Evolutionary conservation across 2,888 invertebrate species (phyloP), one percentile per base, ranked within the genome.

Genomic region (Limenitis camilla): DNA sequence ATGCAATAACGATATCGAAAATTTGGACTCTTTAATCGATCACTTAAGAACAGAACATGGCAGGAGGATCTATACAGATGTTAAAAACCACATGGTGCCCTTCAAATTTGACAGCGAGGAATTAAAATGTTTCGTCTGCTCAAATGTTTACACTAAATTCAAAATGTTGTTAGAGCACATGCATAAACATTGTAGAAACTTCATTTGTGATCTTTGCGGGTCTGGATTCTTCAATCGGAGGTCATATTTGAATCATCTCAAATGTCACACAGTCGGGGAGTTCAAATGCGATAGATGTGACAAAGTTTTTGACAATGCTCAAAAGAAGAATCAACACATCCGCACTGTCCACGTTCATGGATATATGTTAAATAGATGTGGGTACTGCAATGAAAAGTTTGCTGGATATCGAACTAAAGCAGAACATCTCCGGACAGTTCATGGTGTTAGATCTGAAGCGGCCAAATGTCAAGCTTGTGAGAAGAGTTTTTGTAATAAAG

Each of bases 41-140:
- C 83, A 83, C 62, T 62, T 82, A 11, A 73, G 71, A 43, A 55
- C 44, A 0, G 65, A 64, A 0, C 81, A 82, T 31, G 65, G 71
- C 0, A 72, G 70, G 33, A 55, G 67, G 28, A 72, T 80, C 49
- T 73, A 78, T 58, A 67, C 69, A 32, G 74, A 78, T 45, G 69
- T 83, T 4, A 80, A 79, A 45, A 81, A 75, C 53, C 78, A 80
- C 43, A 74, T 83, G 6, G 66, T 81, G 33, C 66, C 68, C 0
- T 70, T 70, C 48, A 66, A 64, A 40, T 70, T 72, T 40, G 56
- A 63, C 1, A 57, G 56, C 2, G 65, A 69, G 0, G 51, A 52
- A 0, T 48, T 75, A 0, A 62, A 62, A 30, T 78, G 78, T 48
- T 69, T 64, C 11, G 53, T 73, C 0, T 79, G 80, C 48, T 40